Conservation (phyloP, 2,113 vertebrate species). For the Gnathonemus longibarbis region DNA sequence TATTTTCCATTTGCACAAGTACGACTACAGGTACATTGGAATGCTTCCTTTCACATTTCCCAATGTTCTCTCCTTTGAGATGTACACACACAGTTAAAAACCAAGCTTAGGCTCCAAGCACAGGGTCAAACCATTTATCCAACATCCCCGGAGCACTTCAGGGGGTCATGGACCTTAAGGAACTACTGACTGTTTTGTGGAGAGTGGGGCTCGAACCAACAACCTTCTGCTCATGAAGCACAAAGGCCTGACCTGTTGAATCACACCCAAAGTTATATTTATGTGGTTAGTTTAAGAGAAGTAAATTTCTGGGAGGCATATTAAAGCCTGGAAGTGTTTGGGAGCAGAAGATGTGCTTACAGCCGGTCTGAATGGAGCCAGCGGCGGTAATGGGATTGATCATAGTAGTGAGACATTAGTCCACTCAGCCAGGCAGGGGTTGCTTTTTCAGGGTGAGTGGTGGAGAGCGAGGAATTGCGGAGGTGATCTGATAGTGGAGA, state of each 20-base stretch:
- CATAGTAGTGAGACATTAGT: background rate
- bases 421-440: background rate
- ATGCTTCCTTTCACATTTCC: background rate
- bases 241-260: background rate
- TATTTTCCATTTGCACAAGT: background rate
- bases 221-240: background rate
- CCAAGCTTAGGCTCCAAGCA: background rate
- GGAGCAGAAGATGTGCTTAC: background rate
- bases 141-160: background rate
- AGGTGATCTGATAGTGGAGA: background rate
- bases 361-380: background rate
- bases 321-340: background rate
- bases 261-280: background rate
- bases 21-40: background rate
- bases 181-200: background rate
- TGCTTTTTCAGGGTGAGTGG: background rate
- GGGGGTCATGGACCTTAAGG: background rate
- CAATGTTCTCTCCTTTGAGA: background rate
- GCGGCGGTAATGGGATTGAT: background rate
- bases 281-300: background rate
- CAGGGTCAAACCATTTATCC: background rate
- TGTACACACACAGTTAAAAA: background rate
- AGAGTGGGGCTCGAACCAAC: background rate
- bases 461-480: background rate
- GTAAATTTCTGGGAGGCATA: background rate